Conservation (phyloP, 92 coral and sea anemone genomes). For the Zoanthus solanderi region DNA sequence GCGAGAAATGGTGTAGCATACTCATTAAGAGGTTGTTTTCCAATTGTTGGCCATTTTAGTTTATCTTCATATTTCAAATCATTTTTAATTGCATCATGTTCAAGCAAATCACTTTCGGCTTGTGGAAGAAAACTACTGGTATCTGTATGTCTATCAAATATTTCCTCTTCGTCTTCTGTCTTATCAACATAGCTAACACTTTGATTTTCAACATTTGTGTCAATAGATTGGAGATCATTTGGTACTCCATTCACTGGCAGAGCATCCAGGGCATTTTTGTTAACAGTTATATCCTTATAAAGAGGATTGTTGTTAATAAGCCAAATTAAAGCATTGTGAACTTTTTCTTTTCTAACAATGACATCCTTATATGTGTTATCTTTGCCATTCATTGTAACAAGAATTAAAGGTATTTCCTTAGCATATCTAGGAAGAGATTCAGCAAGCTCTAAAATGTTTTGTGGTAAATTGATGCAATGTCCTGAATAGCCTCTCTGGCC, state of each 20-base stretch:
- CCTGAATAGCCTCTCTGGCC: conserved; percentile 77
- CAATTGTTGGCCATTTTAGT: conserved; percentile 2
- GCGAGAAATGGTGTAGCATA: not conserved
- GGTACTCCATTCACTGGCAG: conserved; percentile 64
- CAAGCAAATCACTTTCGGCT: conserved; percentile 32
- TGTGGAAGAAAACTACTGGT: conserved; percentile 63
- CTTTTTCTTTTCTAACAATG: conserved; percentile 50
- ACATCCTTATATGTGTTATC: conserved; percentile 57
- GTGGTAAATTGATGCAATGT: conserved; percentile 73
- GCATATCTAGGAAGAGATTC: conserved; percentile 56
- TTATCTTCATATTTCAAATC: not conserved
- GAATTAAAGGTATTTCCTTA: conserved; percentile 48
- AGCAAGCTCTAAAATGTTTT: conserved; percentile 66
- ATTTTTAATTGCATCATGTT: conserved; percentile 25
- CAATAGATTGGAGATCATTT: conserved; percentile 46
- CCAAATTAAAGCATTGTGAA: conserved; percentile 47
- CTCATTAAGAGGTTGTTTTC: not conserved
- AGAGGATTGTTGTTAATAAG: conserved; percentile 49
- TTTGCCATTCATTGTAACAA: conserved; percentile 59
- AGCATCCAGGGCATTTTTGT: conserved; percentile 39
- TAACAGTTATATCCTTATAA: conserved; percentile 22
- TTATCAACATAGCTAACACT: conserved; percentile 16
- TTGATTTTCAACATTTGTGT: conserved; percentile 46
- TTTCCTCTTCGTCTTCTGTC: conserved; percentile 50
- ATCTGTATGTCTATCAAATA: conserved; percentile 49